Evolutionary conservation across 2,888 invertebrate species (phyloP).

Genomic region (Carpatolechia fugitivella): DNA sequence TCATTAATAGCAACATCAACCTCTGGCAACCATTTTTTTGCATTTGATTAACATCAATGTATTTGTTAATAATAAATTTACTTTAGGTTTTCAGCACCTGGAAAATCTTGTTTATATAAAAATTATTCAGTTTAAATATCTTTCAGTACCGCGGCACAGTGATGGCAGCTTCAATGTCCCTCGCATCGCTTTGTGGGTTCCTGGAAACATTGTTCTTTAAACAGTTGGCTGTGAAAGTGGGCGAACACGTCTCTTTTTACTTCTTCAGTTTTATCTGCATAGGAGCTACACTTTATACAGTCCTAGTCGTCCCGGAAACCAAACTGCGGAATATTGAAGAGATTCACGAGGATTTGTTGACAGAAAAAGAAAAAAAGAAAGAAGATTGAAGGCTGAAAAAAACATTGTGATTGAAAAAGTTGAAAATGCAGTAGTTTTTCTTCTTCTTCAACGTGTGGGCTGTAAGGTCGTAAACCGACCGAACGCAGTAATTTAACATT

Average conservation of each 20-base stretch:
- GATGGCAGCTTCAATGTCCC: slow-evolving; percentile 54
- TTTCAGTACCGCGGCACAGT: slow-evolving; percentile 67
- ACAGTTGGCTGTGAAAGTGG: slow-evolving; percentile 46
- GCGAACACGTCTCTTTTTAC: slow-evolving; percentile 53
- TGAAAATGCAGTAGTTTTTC: too few relatives aligned
- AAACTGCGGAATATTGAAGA: slow-evolving; percentile 49
- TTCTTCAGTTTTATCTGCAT: slow-evolving; percentile 53
- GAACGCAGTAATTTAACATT: too few relatives aligned
- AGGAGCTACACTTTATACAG: slow-evolving; percentile 40
- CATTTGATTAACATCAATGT: too few relatives aligned
- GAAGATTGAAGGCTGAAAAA: slow-evolving; percentile 12
- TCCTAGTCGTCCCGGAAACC: slow-evolving; percentile 54
- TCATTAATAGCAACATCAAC: too few relatives aligned
- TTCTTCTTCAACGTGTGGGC: too few relatives aligned
- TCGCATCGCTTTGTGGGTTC: slow-evolving; percentile 45
- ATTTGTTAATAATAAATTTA: too few relatives aligned
- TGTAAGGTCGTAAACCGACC: too few relatives aligned
- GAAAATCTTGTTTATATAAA: too few relatives aligned
- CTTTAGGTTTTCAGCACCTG: too few relatives aligned
- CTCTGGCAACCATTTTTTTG: too few relatives aligned
- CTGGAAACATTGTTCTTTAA: slow-evolving; percentile 61
- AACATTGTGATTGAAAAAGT: neutral
- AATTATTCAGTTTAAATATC: neutral
- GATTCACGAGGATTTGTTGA: slow-evolving; percentile 50
- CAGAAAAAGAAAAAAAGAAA: slow-evolving; percentile 47